Evolutionary conservation across 64 coral and sea anemone genomes (phyloP).

Genomic region (Anthopleura sola): DNA sequence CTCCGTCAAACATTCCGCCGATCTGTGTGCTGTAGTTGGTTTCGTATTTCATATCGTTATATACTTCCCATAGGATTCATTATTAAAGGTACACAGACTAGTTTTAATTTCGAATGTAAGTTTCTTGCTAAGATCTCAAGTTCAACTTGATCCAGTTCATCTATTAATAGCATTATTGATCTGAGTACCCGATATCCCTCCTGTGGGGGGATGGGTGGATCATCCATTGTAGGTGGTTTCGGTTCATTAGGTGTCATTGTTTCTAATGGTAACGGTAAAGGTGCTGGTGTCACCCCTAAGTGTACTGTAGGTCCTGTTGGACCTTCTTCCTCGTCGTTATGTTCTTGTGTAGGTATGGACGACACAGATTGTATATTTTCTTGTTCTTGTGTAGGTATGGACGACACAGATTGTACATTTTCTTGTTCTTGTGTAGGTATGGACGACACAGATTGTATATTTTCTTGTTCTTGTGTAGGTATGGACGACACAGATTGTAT

Average conservation of each 20-base stretch:
- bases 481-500: not conserved
- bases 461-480: not conserved
- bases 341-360: not conserved
- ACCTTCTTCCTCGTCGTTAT: not conserved
- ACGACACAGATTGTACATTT: not conserved
- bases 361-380: too few species aligned
- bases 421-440: not conserved
- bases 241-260: constrained; percentile 58
- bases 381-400: not conserved
- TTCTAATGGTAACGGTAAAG: constrained; percentile 72
- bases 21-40: too few species aligned
- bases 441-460: not conserved
- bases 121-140: constrained; percentile 81
- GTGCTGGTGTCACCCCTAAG: constrained; percentile 46
- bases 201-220: constrained; percentile 15
- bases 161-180: constrained; percentile 83
- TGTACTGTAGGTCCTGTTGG: constrained; percentile 37
- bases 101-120: constrained; percentile 78
- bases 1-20: too few species aligned
- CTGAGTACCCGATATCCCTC: constrained; percentile 63
- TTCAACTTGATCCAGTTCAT: constrained; percentile 90
- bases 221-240: constrained; percentile 10
- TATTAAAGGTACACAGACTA: constrained; percentile 84
- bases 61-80: constrained; percentile 78
- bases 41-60: not conserved